Conservation (phyloP, 2,113 vertebrate species). For the Microtus montanus region DNA sequence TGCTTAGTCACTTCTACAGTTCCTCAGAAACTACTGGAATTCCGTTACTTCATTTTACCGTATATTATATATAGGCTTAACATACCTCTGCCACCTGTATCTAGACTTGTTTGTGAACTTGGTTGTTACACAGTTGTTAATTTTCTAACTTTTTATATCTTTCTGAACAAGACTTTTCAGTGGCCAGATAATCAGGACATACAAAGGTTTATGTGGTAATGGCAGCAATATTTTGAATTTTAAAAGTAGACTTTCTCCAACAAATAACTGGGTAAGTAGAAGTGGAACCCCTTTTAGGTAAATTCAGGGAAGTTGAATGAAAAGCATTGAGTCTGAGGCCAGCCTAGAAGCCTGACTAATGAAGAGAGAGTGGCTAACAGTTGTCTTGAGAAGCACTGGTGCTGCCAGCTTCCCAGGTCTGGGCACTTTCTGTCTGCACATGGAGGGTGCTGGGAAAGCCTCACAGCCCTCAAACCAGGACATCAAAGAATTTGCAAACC, state of each 20-base stretch:
- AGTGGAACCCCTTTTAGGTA: conserved; percentile 16
- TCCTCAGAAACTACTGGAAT: conserved; percentile 97
- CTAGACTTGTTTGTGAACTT: conserved; percentile 90
- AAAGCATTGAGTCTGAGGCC: conserved; percentile 19
- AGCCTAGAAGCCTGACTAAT: conserved; percentile 41
- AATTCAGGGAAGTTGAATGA: conserved; percentile 52
- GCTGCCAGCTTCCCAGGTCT: conserved; percentile 13
- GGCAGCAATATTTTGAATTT: conserved; percentile 31
- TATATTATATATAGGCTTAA: conserved; percentile 96
- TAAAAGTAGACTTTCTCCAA: conserved; percentile 17
- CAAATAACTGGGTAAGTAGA: conserved; percentile 44
- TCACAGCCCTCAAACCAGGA: conserved; percentile 37
- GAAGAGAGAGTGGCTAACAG: conserved; percentile 70
- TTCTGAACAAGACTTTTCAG: conserved; percentile 92
- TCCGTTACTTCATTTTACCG: conserved; percentile 97
- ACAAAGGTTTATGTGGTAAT: conserved; percentile 98
- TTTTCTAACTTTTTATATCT: conserved; percentile 90
- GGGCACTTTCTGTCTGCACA: neutral
- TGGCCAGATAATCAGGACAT: conserved; percentile 91
- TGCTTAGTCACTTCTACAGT: conserved; percentile 90
- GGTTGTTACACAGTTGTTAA: conserved; percentile 90
- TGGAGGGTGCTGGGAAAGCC: conserved; percentile 22
- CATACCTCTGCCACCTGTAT: conserved; percentile 89
- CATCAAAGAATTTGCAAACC: conserved; percentile 16
- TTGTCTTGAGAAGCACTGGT: conserved; percentile 52